Percentiles rank a stretch among this genome's conserved stretches.
These are phyloP conservation scores for Thera obeliscata DNA, from an alignment of 2,888 invertebrate genomes.

Conservation along the genomic window DNA sequence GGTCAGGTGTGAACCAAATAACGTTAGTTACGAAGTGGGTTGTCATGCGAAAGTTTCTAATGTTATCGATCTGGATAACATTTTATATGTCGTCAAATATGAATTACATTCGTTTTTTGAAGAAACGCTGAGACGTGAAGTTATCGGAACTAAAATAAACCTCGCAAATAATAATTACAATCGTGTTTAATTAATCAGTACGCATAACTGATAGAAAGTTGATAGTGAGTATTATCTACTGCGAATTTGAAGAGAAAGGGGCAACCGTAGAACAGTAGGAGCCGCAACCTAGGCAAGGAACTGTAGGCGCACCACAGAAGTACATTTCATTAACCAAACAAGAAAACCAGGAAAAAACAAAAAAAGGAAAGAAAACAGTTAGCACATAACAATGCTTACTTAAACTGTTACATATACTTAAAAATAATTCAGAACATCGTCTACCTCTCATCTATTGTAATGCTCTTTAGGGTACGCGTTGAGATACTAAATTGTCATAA, in stretches of 20 bases:
- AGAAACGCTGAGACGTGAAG: slow-evolving; percentile 38
- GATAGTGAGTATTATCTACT: slow-evolving; percentile 60
- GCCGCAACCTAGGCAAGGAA: slow-evolving; percentile 39
- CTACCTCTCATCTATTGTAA: too few relatives aligned
- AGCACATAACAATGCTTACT: too few relatives aligned
- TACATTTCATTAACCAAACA: neutral
- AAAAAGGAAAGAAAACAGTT: too few relatives aligned
- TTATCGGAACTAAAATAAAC: slow-evolving; percentile 50
- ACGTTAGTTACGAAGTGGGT: slow-evolving; percentile 14
- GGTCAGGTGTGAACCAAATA: slow-evolving; percentile 25
- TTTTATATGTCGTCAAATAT: slow-evolving; percentile 24
- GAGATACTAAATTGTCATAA: too few relatives aligned
- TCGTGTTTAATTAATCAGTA: slow-evolving; percentile 81
- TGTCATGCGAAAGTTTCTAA: slow-evolving; percentile 33
- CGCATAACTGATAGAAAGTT: slow-evolving; percentile 79
- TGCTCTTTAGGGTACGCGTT: too few relatives aligned
- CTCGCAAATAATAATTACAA: slow-evolving; percentile 54
- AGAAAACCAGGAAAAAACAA: too few relatives aligned
- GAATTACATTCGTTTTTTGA: slow-evolving; percentile 2
- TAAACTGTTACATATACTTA: too few relatives aligned
- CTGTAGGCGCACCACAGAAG: neutral
- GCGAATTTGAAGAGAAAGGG: slow-evolving; percentile 75
- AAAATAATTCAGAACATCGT: too few relatives aligned
- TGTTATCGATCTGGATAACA: slow-evolving; percentile 31
- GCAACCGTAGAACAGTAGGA: slow-evolving; percentile 43